phyloP scores from a whole-genome alignment of 2,113 vertebrate species.

The Silurus asotus region DNA sequence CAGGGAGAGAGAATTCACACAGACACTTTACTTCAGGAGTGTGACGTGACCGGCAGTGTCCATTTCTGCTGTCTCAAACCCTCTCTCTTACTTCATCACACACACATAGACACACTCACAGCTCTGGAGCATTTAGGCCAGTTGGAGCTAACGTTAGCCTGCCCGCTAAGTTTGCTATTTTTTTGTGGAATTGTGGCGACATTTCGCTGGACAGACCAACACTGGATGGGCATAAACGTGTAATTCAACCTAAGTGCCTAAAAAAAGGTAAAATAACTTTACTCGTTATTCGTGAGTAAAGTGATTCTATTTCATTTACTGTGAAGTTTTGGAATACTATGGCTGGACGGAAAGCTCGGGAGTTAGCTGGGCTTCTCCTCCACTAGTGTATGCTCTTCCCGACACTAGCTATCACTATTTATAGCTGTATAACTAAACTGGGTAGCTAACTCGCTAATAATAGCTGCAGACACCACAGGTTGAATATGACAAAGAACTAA shows the following conservation, averaged over 20 bases:
- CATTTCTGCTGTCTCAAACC: constrained; percentile 42
- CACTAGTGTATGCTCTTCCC: constrained; percentile 10
- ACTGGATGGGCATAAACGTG: constrained; percentile 1
- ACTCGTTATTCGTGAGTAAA: background rate
- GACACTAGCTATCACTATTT: constrained; percentile 14
- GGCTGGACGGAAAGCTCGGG: background rate
- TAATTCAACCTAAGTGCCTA: background rate
- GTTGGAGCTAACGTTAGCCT: background rate
- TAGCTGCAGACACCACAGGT: constrained; percentile 6
- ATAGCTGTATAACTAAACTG: constrained; percentile 7
- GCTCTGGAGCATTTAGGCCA: constrained; percentile 8
- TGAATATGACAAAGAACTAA: background rate
- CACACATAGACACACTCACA: background rate
- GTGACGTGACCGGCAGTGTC: constrained; percentile 47
- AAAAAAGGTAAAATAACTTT: constrained; percentile 9
- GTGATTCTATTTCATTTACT: background rate
- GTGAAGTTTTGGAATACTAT: background rate
- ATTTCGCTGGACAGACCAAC: background rate
- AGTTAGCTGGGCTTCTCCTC: background rate
- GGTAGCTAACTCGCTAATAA: constrained; percentile 12
- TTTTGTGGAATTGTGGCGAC: constrained; percentile 6
- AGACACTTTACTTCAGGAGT: constrained; percentile 4
- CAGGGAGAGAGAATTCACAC: background rate
- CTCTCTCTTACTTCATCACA: background rate
- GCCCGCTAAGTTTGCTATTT: constrained; percentile 7